Base-by-base conservation (phyloP, 2,888 invertebrate genomes). In the Clivina fossor region DNA sequence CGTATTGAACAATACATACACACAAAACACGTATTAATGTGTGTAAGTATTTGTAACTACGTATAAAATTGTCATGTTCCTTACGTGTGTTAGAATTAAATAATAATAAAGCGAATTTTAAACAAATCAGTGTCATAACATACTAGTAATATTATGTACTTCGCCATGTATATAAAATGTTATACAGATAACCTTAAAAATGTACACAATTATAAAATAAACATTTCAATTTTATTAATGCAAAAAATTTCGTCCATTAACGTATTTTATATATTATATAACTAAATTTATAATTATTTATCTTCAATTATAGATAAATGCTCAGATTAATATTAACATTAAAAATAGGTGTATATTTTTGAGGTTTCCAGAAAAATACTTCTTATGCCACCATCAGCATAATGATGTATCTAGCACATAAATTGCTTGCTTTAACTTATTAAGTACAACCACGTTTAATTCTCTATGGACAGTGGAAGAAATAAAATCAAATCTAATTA, bases 111-210 rank as follows among this genome's bases (percentile, higher is more conserved):
- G 30, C 15, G 32, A 46, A 46, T 18, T 32, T 46, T 46, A 16
- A 46, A 30, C n/a, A 28, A 32, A 32, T 38, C 55, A 30, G 55
- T 55, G 55, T 55, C 55, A 55, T 55, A 46, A 44, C 47, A 46
- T 55, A 47, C 40, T 55, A 55, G 53, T 53, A 53, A 53, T 33
- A 13, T 44, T 22, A 51, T 41, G 35, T 20, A 40, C 11, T 19
- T 44, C 54, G 55, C 55, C 55, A 55, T 55, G 55, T 55, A 55
- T 38, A 55, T 55, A 55, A 47, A 16, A n/a, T n/a, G n/a, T n/a
- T n/a, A n/a, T n/a, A n/a, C n/a, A n/a, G n/a, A n/a, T n/a, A n/a
- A n/a, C n/a, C n/a, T n/a, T n/a, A n/a, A n/a, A n/a, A n/a, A n/a
- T n/a, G n/a, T n/a, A n/a, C n/a, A n/a, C n/a, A n/a, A n/a, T n/a